A percentile compares a stretch with the other conserved stretches of the same genome.
Evolutionary conservation across 2,888 invertebrate genomes (phyloP).

Genomic region (Drepanosiphum platanoidis): DNA sequence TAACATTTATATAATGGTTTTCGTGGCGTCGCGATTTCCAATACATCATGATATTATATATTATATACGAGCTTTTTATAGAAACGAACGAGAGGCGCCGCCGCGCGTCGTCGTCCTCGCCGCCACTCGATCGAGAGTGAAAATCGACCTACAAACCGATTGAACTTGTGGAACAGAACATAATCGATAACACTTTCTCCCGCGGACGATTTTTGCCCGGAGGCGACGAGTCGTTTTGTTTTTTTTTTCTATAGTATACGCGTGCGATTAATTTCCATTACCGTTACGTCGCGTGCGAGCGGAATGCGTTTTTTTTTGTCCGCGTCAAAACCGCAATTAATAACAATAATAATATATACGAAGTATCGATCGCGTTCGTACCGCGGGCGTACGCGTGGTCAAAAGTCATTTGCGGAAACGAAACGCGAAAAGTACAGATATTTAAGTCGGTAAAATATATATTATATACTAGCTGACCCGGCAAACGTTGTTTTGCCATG

Average conservation of each 20-base stretch:
- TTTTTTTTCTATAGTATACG: too few relatives aligned
- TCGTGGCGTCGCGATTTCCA: too few relatives aligned
- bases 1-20: neutral
- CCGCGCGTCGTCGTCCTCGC: too few relatives aligned
- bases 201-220: constrained; percentile 13
- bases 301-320: constrained; percentile 16
- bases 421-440: too few relatives aligned
- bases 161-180: constrained; percentile 37
- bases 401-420: constrained; percentile 18
- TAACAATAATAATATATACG: constrained; percentile 8
- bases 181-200: constrained; percentile 44
- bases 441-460: too few relatives aligned
- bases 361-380: too few relatives aligned
- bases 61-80: neutral
- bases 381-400: neutral
- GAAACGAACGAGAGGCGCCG: too few relatives aligned
- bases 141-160: constrained; percentile 34
- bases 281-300: neutral
- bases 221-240: too few relatives aligned
- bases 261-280: constrained; percentile 30
- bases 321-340: too few relatives aligned
- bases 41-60: neutral
- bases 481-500: too few relatives aligned
- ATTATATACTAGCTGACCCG: too few relatives aligned
- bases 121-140: neutral